Conservation (phyloP, 64 coral and sea anemone species). For the Porites australiensis region DNA sequence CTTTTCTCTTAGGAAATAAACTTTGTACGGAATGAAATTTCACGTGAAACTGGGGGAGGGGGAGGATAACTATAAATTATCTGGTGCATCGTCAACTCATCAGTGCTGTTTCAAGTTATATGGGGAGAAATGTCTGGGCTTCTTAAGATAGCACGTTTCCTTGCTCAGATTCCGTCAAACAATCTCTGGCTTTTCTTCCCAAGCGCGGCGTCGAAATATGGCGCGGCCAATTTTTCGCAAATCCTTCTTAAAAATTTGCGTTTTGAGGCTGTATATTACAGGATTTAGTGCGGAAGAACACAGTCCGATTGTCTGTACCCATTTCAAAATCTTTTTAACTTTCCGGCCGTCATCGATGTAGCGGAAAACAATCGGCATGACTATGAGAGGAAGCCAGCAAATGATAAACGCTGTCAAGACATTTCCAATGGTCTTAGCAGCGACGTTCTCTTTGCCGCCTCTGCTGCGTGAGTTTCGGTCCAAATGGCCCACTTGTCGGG, state of each 20-base stretch:
- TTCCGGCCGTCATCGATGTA: constrained; percentile 33
- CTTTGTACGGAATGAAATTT: no score
- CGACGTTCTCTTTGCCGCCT: constrained; percentile 72
- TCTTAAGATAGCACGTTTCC: no score
- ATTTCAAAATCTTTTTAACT: constrained; percentile 52
- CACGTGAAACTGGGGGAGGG: no score
- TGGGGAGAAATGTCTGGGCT: no score
- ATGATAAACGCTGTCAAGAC: constrained; percentile 82
- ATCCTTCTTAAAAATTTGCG: constrained; percentile 79
- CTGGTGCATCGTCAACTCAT: no score
- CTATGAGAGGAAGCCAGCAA: constrained; percentile 91
- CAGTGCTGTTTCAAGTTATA: no score
- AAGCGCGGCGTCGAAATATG: not conserved
- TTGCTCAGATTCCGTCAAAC: not conserved
- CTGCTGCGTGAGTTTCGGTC: constrained; percentile 36
- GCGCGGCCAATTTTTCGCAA: constrained; percentile 27
- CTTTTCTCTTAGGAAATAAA: no score
- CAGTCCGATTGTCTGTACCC: constrained; percentile 85
- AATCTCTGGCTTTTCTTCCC: not conserved
- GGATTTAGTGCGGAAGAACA: constrained; percentile 94
- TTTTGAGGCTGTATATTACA: constrained; percentile 85
- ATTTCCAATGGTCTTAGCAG: constrained; percentile 85
- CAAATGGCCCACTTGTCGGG: constrained; percentile 55
- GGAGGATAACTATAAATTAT: no score
- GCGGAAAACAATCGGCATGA: constrained; percentile 65